Evolutionary conservation across 2,888 invertebrate genomes (phyloP), one percentile per base, ranked within the genome.

Genomic region (Prosopocoilus inquinatus): DNA sequence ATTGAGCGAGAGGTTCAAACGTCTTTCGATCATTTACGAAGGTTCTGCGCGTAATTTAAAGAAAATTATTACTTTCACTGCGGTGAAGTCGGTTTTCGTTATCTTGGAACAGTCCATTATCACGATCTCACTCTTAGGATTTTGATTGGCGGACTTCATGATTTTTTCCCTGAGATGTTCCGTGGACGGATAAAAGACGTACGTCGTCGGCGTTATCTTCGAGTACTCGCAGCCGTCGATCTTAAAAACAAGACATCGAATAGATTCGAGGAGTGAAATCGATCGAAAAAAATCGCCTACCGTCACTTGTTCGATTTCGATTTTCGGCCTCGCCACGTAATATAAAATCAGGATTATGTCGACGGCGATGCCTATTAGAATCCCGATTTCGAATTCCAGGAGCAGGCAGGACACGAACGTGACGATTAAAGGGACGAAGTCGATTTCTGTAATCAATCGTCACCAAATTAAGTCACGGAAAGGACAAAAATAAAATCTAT

Each of bases 311-410:
- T 60, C 55, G 45, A 73, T 69, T 50, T 70, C 63, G 41, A 89
- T 76, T 43, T 81, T 80, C 1, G 89, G 89, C 53, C 86, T 78
- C 0, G 89, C 84, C 57, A 83, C 81, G 66, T 83, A 83, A 67
- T 85, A 86, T 11, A 89, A 75, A 7, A 89, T 70, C 49, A 88
- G 75, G 3, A 83, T 57, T 11, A 88, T 75, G 63, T 89, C 88
- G 5, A 87, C 77, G 0, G 74, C 77, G 4, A 89, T 83, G 1
- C 88, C 88, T 56, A 85, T 81, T 20, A 86, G 72, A 55, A 88
- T 81, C 3, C 88, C 88, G 35, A 85, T 69, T 77, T 91, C 90
- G 35, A 91, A 83, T 8, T 89, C 88, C 53, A 88, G 68, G 12
- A 80, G 72, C 32, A 91, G 77, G 62, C 89, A 89, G 60, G 82